Percentiles rank a stretch among this genome's conserved stretches.
Conservation (phyloP, 2,113 vertebrate genomes). For the Paramormyrops kingsleyae region DNA sequence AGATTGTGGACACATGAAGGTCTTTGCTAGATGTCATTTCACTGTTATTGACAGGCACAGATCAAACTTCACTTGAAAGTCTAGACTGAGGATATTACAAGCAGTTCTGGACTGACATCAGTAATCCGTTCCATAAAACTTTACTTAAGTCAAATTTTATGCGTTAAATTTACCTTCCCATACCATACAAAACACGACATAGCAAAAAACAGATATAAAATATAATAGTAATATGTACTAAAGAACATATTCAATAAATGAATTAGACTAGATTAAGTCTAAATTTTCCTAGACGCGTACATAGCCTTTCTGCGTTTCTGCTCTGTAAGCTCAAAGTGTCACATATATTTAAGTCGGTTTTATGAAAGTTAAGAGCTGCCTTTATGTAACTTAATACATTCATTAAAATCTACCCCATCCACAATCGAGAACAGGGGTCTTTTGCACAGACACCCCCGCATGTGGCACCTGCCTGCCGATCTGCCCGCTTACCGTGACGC, state of each 20-base stretch:
- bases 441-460: neutral
- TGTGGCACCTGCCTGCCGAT: neutral
- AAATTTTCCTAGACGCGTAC: neutral
- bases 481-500: conserved; percentile 61
- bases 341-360: neutral
- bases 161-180: neutral
- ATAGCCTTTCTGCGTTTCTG: neutral
- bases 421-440: neutral
- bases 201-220: neutral
- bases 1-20: neutral
- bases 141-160: neutral
- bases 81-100: neutral
- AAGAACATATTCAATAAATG: neutral
- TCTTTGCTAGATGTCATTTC: too few relatives aligned
- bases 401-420: neutral
- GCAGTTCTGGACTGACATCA: neutral
- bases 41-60: neutral
- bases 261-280: neutral
- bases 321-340: neutral
- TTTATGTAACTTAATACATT: neutral
- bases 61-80: neutral
- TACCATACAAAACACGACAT: neutral
- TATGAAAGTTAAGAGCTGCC: neutral
- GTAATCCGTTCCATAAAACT: neutral
- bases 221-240: neutral